Evolutionary conservation across 2,797 vertebrate species (phyloP), one percentile per base, ranked within the genome.

Genomic region (Parotocinclus haroldoi): DNA sequence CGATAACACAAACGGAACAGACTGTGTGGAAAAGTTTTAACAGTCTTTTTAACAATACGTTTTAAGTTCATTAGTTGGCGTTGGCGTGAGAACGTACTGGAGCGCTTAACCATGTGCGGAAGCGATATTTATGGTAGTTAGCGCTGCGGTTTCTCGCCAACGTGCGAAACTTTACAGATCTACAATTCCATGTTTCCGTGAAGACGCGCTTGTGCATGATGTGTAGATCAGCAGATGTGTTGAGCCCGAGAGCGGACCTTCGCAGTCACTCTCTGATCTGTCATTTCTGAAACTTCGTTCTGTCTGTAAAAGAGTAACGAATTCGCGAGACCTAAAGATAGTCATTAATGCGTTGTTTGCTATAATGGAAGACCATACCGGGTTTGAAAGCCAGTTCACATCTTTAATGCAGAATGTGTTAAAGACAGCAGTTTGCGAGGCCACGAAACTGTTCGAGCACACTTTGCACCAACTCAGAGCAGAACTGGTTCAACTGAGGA

Each of bases 401-500:
- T 81, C 82, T 0, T 77, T 87, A 0, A 89, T 91, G 88, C 86
- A 89, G 65, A 75, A 61, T 16, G 80, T 89, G 67, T 71, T 90
- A 1, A 83, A 80, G 61, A 74, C 77, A 7, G 84, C 88, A 0
- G 74, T 90, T 1, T 79, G 81, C 0, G 87, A 90, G 73, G 86
- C 88, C 7, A 87, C 80, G 1, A 84, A 86, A 84, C 86, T 90
- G 83, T 89, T 87, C 66, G 84, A 89, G 79, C 83, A 78, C 74
- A 82, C 87, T 79, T 83, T 89, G 0, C 75, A 81, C 10, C 86
- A 88, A n/a, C 72, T 90, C 54, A 87, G 80, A 49, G 83, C 71
- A 17, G 87, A 90, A 64, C 78, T 90, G 14, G 76, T 80, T 1
- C 68, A 50, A 46, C 75, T 89, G 7, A 86, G 76, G 53, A 76